Evolutionary conservation across 2,797 vertebrate genomes (phyloP).

Genomic region (Atherinosoma microstoma): DNA sequence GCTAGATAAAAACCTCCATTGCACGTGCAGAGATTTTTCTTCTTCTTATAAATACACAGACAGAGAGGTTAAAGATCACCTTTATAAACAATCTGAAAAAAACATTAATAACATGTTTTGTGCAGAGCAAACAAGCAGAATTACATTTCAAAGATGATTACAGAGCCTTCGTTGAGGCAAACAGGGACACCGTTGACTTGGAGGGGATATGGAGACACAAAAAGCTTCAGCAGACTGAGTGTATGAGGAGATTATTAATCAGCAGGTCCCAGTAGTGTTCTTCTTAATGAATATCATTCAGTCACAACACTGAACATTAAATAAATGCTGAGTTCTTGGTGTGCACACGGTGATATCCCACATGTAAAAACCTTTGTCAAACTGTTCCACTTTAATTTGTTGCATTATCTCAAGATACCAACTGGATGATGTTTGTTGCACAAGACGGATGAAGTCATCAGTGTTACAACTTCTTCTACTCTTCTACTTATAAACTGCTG

Average conservation of each 20-base stretch:
- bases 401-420: constrained; percentile 32
- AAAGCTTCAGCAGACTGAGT: constrained; percentile 38
- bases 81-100: constrained; percentile 34
- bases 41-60: constrained; percentile 20
- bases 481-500: constrained; percentile 16
- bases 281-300: constrained; percentile 56
- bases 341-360: constrained; percentile 1
- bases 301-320: constrained; percentile 41
- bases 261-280: constrained; percentile 36
- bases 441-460: constrained; percentile 23
- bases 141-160: constrained; percentile 32
- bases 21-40: neutral
- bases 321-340: constrained; percentile 36
- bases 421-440: constrained; percentile 37
- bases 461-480: constrained; percentile 18
- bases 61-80: constrained; percentile 6
- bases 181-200: constrained; percentile 5
- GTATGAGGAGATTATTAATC: constrained; percentile 62
- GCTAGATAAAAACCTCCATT: constrained; percentile 42
- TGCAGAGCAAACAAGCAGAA: constrained; percentile 20
- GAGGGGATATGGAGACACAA: constrained; percentile 16
- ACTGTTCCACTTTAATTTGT: constrained; percentile 16
- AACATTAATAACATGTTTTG: constrained; percentile 9
- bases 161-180: constrained; percentile 16
- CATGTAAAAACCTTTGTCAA: constrained; percentile 25